phyloP scores from a whole-genome alignment of 2,113 vertebrate genomes.

The Psilopsiagon aurifrons region DNA sequence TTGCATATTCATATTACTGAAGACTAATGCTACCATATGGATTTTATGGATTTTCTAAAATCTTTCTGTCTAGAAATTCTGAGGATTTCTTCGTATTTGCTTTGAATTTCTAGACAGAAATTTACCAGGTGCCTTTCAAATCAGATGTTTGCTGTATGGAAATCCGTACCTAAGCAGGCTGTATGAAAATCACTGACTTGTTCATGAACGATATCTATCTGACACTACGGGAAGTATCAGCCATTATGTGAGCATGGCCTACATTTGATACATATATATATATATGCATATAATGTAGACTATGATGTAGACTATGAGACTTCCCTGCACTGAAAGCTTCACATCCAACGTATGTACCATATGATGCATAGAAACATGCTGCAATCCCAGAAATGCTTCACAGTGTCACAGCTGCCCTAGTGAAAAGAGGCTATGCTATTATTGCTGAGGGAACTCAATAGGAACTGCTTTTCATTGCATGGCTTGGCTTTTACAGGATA shows the following conservation, averaged over 20 bases:
- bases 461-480: not conserved
- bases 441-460: not conserved
- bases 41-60: not conserved
- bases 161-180: not conserved
- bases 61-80: not conserved
- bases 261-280: not conserved
- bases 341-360: not conserved
- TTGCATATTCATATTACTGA: not conserved
- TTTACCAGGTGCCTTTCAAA: not conserved
- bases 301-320: not conserved
- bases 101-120: not conserved
- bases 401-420: not conserved
- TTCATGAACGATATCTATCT: not conserved
- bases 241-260: not conserved
- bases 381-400: not conserved
- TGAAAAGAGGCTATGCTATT: not conserved
- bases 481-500: not conserved
- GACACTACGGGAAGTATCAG: not conserved
- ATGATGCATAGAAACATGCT: not conserved
- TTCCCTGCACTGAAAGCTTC: not conserved
- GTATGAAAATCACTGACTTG: not conserved
- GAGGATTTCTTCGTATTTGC: not conserved
- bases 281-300: rapidly evolving
- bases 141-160: not conserved
- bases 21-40: not conserved